phyloP scores from a whole-genome alignment of 2,888 invertebrate genomes.

The Erpobdella octoculata region DNA sequence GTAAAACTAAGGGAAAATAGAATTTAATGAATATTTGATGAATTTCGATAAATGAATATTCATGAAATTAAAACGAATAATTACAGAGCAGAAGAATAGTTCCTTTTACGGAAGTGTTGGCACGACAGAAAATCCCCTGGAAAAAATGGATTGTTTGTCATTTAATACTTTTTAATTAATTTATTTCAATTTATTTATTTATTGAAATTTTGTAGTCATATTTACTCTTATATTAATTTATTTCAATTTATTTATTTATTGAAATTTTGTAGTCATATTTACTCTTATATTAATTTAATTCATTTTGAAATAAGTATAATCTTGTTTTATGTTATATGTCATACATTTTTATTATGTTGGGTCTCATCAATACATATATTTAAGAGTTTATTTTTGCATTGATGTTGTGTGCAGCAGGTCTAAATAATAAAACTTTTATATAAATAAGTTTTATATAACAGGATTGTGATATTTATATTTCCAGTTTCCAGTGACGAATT shows the following conservation, averaged over 20 bases:
- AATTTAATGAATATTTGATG: neutral
- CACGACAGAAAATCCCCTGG: constrained; percentile 55
- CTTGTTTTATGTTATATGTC: neutral
- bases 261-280: neutral
- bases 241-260: neutral
- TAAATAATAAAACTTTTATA: too few species aligned
- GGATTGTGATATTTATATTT: constrained; percentile 27
- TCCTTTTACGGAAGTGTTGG: constrained; percentile 51
- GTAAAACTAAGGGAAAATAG: neutral
- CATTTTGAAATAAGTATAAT: constrained; percentile 2
- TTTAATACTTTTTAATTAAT: neutral
- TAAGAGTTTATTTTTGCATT: too few species aligned
- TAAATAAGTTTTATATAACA: neutral
- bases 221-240: neutral
- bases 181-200: too few species aligned
- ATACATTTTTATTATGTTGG: neutral
- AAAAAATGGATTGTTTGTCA: constrained; percentile 47
- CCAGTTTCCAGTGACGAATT: constrained; percentile 76
- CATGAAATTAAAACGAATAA: neutral
- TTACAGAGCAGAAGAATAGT: constrained; percentile 62
- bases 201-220: neutral
- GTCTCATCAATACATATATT: too few species aligned
- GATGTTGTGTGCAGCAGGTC: too few species aligned
- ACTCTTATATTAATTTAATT: too few species aligned
- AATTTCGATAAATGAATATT: too few species aligned